Base-by-base conservation (phyloP, 2,888 invertebrate genomes). In the Lacanobia oleracea region DNA sequence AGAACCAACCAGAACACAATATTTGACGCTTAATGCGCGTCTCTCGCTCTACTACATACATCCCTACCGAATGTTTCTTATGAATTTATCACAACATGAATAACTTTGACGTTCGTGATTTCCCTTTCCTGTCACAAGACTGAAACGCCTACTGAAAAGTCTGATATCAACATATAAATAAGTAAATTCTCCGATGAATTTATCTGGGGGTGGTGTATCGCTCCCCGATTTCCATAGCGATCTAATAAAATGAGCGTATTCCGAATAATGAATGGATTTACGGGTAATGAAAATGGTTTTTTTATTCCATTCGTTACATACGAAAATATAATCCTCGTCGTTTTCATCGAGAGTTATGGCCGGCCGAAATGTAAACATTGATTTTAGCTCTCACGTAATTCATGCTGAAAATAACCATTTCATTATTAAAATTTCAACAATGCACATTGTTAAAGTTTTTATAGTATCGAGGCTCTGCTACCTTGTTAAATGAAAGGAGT, bases 1-100 rank as follows among this genome's bases (percentile, higher is more conserved):
- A 97, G 97, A 97, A 97, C 96, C 96, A 96, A 96, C 94, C 95
- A 96, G 94, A 96, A 96, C 94, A 96, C 95, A 96, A 95, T 95
- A 95, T 94, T 95, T 95, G 96, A 96, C 94, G 96, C 96, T 93
- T 93, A 88, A 90, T 90, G 92, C 89, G 95, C 96, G 95, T 95
- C 96, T 92, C 86, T 86, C 86, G 82, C 81, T 89, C 81, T 87
- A 87, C 84, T 84, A 82, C 72, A 81, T 67, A 79, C 59, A 84
- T 63, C 56, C 75, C 79, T 80, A 80, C 21, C 60, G 67, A 83
- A 75, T 67, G 76, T 54, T 69, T 67, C 33, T 51, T 73, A 73
- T 62, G 45, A 71, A 56, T 60, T 72, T 59, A 66, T 64, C 63
- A 68, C 69, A 59, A 59, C 59, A 64, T 72, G 53, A 75, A 72